Evolutionary conservation across 2,888 invertebrate genomes (phyloP), one percentile per base, ranked within the genome.

Genomic region (Holacanthella duospinosa): DNA sequence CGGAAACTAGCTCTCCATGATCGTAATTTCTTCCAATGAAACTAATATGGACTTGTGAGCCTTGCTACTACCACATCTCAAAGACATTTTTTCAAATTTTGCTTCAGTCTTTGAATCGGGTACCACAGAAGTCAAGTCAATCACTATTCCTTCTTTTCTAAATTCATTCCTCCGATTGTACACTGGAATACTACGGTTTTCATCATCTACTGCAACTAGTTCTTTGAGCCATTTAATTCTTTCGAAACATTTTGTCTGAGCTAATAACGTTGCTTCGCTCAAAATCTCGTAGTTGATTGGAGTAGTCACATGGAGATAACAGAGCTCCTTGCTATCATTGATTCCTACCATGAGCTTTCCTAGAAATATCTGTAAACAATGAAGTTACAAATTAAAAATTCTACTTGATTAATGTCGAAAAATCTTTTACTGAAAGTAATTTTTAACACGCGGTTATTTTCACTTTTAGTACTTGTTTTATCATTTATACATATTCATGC

Each of bases 311-410:
- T 69, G 68, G 21, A 70, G 66, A 54, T 67, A 69, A 54, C 71
- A 71, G 1, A 70, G 36, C 56, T 71, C 71, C 48, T 69, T 70
- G 55, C 70, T 68, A 55, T 71, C 71, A 26, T 68, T 71, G 2
- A 71, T 60, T 29, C 71, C 71, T 59, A 70, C 63, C 0, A 66
- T 62, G 2, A 71, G 44, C 56, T 71, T 71, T 24, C 71, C 71
- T 2, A 66, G 67, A 21, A 70, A 70, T 56, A 71, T 66, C 71
- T 71, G 53, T 19, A 58, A 55, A 57, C n/a, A 26, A 28, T 9
- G 19, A 26, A 25, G 6, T 26, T 26, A 56, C 24, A 44, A 19
- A 59, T 26, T 28, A 57, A 61, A 28, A 9, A 3, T 59, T 27
- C 12, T 26, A 59, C 21, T 43, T 44, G 26, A 26, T 59, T 24